Conservation (phyloP, 2,113 vertebrate genomes). For the Spea bombifrons region DNA sequence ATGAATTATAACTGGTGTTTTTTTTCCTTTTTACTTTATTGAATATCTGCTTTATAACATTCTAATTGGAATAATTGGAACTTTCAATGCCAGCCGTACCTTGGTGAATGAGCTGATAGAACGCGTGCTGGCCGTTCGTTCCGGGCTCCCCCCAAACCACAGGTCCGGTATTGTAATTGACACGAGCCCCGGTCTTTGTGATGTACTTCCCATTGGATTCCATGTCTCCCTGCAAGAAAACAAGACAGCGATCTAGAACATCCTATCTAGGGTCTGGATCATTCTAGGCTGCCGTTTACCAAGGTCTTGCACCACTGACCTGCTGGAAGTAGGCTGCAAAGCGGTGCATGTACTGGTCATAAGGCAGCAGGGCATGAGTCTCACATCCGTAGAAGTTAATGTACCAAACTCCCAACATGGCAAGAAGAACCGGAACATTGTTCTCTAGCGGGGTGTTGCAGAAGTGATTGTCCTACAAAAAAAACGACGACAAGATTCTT, state of each 20-base stretch:
- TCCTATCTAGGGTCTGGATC: too few species aligned
- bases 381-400: conserved; percentile 92
- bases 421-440: conserved; percentile 84
- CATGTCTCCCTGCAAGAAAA: conserved; percentile 84
- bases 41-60: too few species aligned
- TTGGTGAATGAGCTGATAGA: conserved; percentile 98
- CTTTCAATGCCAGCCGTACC: conserved; percentile 60
- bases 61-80: too few species aligned
- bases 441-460: conserved; percentile 80
- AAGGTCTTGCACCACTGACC: conserved; percentile 60
- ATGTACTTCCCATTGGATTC: conserved; percentile 96
- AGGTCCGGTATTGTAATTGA: conserved; percentile 86
- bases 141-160: conserved; percentile 97
- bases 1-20: neutral
- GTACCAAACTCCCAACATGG: conserved; percentile 93
- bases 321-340: conserved; percentile 99
- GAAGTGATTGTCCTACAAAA: conserved; percentile 87
- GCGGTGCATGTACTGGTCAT: conserved; percentile 97
- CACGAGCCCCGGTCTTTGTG: conserved; percentile 78
- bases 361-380: conserved; percentile 90
- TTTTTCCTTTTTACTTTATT: too few species aligned
- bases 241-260: too few species aligned
- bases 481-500: neutral
- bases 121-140: conserved; percentile 95
- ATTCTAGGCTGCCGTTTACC: too few species aligned